phyloP scores from a whole-genome alignment of 2,113 vertebrate species.

The Upupa epops region DNA sequence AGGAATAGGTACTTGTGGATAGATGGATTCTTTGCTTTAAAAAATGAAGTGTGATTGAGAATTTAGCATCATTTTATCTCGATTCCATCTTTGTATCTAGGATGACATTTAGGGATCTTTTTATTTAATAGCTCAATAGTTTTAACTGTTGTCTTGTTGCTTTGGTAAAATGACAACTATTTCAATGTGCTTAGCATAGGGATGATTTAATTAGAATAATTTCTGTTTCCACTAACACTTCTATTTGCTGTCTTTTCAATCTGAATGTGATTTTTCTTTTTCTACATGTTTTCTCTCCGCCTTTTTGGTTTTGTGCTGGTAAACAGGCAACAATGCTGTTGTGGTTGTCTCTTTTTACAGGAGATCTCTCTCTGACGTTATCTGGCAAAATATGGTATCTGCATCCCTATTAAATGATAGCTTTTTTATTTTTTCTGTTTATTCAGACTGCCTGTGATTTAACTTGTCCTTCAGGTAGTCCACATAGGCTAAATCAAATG shows the following conservation, averaged over 20 bases:
- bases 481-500: not conserved
- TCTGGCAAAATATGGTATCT: not conserved
- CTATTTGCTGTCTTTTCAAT: not conserved
- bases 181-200: not conserved
- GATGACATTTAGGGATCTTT: not conserved
- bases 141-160: not conserved
- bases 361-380: not conserved
- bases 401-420: not conserved
- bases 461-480: not conserved
- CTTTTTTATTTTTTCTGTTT: not conserved
- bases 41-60: not conserved
- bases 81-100: not conserved
- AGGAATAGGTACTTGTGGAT: slow-evolving; percentile 20
- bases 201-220: not conserved
- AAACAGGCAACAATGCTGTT: too few relatives aligned
- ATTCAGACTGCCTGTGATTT: not conserved
- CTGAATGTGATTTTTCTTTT: not conserved
- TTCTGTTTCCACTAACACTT: slow-evolving; percentile 3
- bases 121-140: not conserved
- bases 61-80: not conserved
- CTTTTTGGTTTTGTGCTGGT: too few relatives aligned
- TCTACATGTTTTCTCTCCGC: not conserved
- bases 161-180: not conserved
- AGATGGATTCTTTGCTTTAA: not conserved
- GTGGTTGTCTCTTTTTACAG: not conserved